phyloP scores from a whole-genome alignment of 2,113 vertebrate species.

The Colinus virginianus region DNA sequence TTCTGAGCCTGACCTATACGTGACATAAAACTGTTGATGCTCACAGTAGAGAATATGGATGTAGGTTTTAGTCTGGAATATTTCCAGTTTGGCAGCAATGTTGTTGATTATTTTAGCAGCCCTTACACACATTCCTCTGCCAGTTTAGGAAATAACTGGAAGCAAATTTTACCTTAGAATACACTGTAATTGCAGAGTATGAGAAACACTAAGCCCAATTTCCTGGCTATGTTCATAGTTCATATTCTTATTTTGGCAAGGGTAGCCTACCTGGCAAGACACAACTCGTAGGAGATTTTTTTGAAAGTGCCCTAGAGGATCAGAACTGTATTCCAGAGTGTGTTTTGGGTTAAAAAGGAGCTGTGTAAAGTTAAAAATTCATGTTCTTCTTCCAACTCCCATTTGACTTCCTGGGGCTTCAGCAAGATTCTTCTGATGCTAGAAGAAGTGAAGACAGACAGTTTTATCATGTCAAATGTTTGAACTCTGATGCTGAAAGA shows the following conservation, averaged over 20 bases:
- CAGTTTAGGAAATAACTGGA: background rate
- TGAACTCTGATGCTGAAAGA: background rate
- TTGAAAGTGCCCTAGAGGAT: background rate
- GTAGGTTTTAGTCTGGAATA: background rate
- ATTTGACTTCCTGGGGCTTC: background rate
- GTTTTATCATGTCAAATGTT: background rate
- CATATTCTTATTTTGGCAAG: background rate
- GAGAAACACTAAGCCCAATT: background rate
- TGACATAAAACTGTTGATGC: background rate
- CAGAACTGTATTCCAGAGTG: accelerated
- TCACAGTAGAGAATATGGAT: background rate
- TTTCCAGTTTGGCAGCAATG: background rate
- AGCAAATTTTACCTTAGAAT: background rate
- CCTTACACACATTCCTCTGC: background rate
- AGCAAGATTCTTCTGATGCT: background rate
- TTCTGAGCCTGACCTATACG: accelerated
- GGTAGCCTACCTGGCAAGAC: background rate
- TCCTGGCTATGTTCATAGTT: accelerated
- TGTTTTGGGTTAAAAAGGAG: background rate
- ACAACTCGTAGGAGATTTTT: background rate
- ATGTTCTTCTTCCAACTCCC: background rate
- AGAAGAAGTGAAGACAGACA: background rate
- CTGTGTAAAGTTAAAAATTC: background rate
- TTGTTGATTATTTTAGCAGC: background rate
- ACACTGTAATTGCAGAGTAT: accelerated